Conservation (phyloP, 2,797 vertebrate species). For the Spinus olivaceus region DNA sequence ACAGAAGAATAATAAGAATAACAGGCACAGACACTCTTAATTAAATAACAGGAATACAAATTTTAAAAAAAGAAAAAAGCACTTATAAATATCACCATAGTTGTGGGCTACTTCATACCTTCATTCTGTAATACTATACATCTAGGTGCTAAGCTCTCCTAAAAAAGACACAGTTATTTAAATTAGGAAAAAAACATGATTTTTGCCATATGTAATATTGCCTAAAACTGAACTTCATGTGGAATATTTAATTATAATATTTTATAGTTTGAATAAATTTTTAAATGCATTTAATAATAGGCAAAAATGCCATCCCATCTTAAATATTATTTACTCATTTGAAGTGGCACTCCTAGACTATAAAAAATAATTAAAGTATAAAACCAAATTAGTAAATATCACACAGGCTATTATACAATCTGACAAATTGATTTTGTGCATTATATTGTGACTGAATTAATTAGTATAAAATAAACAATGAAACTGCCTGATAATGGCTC, state of each 20-base stretch:
- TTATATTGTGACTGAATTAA: background rate
- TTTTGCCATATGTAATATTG: background rate
- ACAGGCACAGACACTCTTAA: background rate
- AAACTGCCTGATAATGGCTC: background rate
- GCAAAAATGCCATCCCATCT: background rate
- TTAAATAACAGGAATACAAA: background rate
- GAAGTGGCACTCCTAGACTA: background rate
- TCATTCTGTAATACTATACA: background rate
- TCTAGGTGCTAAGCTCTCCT: background rate
- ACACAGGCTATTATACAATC: background rate
- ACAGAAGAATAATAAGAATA: background rate
- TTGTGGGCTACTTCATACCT: background rate
- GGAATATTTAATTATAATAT: background rate
- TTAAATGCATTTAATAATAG: background rate
- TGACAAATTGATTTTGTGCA: background rate
- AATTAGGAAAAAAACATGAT: background rate
- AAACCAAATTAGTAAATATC: background rate
- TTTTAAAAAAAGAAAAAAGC: background rate
- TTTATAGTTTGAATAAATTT: background rate
- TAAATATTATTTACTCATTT: background rate
- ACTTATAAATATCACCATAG: background rate
- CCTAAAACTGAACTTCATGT: background rate
- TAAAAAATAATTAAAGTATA: background rate
- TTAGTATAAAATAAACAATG: background rate
- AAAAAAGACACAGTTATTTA: background rate